Evolutionary conservation across 2,888 invertebrate genomes (phyloP).

Genomic region (Clepsis dumicolana): DNA sequence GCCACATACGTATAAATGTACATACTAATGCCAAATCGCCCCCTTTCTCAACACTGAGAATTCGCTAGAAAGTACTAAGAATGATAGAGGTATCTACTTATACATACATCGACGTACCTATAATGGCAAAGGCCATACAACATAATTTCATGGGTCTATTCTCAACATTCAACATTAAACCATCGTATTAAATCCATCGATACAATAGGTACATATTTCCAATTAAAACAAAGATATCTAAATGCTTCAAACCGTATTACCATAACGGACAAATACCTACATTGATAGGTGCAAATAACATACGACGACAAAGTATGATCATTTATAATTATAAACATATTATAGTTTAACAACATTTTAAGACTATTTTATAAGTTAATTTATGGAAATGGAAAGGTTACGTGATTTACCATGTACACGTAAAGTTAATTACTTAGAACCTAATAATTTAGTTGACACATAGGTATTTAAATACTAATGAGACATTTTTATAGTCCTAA

Average conservation of each 20-base stretch:
- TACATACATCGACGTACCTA: too few relatives aligned
- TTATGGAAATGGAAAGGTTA: constrained; percentile 22
- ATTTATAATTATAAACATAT: not conserved
- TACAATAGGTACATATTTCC: not conserved
- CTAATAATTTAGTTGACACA: constrained; percentile 18
- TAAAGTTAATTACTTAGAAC: constrained; percentile 28
- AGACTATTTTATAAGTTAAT: not conserved
- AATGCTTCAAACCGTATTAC: not conserved
- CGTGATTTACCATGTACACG: not conserved
- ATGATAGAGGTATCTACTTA: too few relatives aligned
- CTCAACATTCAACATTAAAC: too few relatives aligned
- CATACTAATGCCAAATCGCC: too few relatives aligned
- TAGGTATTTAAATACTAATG: constrained; percentile 10
- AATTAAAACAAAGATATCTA: not conserved
- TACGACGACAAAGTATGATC: not conserved
- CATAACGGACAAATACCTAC: constrained; percentile 3
- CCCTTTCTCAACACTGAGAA: too few relatives aligned
- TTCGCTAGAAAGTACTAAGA: too few relatives aligned
- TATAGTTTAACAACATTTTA: not conserved
- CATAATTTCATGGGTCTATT: too few relatives aligned
- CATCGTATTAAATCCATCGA: too few relatives aligned
- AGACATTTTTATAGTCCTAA: constrained; percentile 15
- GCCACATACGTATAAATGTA: too few relatives aligned
- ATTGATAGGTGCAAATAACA: not conserved
- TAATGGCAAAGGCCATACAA: too few relatives aligned